phyloP scores from a whole-genome alignment of 2,113 vertebrate genomes.

The Turdus rufiventris region DNA sequence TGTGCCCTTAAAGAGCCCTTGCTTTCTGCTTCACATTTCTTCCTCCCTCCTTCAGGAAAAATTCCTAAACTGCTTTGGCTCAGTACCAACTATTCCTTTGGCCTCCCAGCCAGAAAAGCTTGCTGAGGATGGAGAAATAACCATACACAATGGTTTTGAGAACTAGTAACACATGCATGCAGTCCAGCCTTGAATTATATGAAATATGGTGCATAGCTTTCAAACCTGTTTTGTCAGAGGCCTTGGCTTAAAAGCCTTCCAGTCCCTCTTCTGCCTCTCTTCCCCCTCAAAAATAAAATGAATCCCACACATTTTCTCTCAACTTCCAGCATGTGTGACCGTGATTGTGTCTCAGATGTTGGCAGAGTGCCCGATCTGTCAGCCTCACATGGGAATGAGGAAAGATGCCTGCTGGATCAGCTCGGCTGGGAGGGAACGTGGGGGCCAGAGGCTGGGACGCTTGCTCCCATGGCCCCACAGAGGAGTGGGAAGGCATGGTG shows the following conservation, averaged over 20 bases:
- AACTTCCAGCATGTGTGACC: conserved; percentile 28
- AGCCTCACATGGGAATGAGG: not conserved
- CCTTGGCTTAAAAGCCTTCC: conserved; percentile 26
- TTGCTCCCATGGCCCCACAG: rapidly evolving
- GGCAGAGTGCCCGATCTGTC: conserved; percentile 6
- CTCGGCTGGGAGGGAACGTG: not conserved
- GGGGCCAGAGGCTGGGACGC: not conserved
- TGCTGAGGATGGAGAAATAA: conserved; percentile 28
- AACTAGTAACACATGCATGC: conserved; percentile 22
- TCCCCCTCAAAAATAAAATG: not conserved
- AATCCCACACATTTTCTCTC: conserved; percentile 33
- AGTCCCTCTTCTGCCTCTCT: not conserved
- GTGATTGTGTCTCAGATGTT: not conserved
- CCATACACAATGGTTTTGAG: conserved; percentile 1
- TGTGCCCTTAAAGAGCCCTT: not conserved
- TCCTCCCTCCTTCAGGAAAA: conserved; percentile 12
- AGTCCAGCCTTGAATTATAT: conserved; percentile 19
- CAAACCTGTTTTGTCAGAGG: conserved; percentile 14
- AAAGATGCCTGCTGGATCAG: conserved; percentile 25
- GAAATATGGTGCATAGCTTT: conserved; percentile 24
- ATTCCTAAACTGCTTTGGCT: conserved; percentile 52
- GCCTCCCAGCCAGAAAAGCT: conserved; percentile 25
- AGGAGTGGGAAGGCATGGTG: not conserved
- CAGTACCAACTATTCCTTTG: not conserved
- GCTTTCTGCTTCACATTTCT: not conserved